Evolutionary conservation across 2,113 vertebrate species (phyloP).

Genomic region (Pollachius pollachius): DNA sequence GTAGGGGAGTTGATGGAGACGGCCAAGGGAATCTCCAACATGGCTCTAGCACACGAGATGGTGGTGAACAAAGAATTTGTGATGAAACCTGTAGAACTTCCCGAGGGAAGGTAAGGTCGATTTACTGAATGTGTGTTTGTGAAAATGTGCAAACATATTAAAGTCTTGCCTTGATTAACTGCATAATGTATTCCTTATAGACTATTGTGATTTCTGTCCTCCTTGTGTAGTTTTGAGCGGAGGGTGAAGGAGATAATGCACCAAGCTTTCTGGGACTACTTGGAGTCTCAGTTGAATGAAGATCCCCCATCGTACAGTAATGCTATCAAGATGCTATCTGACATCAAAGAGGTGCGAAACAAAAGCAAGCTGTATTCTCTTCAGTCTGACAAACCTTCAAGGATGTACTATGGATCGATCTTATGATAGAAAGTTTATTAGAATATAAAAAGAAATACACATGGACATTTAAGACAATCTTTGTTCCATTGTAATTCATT

Average conservation of each 20-base stretch:
- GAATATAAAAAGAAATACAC: no score
- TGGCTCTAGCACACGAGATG: constrained; percentile 96
- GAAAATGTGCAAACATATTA: background rate
- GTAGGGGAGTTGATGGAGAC: constrained; percentile 90
- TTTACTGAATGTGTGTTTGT: background rate
- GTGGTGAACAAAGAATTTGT: constrained; percentile 86
- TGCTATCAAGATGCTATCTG: constrained; percentile 66
- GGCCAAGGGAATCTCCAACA: constrained; percentile 89
- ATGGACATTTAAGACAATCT: no score
- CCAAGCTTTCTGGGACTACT: constrained; percentile 94
- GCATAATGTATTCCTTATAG: no score
- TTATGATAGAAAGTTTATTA: no score
- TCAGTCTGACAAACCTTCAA: background rate
- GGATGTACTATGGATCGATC: background rate
- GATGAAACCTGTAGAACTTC: constrained; percentile 83
- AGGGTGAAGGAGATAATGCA: constrained; percentile 92
- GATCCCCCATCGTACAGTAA: constrained; percentile 77
- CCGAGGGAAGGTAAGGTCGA: constrained; percentile 84
- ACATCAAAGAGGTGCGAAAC: constrained; percentile 72
- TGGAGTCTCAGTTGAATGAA: constrained; percentile 86
- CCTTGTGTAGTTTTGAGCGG: constrained; percentile 83
- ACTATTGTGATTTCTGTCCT: background rate
- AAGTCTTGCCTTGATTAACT: background rate
- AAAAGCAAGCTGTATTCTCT: constrained; percentile 10
- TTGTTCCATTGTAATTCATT: no score